phyloP scores from a whole-genome alignment of 1,140 invertebrate species.

The Lasaia peninsularis region DNA sequence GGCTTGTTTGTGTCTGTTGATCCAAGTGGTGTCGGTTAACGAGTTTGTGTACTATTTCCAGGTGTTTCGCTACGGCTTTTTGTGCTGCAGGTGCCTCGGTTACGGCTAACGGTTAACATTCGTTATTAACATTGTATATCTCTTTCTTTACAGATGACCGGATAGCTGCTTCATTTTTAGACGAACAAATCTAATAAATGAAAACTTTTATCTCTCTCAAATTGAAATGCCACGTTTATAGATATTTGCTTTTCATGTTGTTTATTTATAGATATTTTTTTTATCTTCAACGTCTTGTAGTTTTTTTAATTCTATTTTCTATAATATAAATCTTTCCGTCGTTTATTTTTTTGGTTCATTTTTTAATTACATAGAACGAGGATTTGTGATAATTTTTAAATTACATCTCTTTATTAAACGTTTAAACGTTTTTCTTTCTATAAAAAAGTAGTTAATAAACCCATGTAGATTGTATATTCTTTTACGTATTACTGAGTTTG shows the following conservation, averaged over 20 bases:
- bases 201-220: neutral
- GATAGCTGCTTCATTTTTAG: constrained; percentile 23
- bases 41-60: constrained; percentile 4
- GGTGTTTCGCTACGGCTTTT: constrained; percentile 42
- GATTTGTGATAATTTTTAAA: too few species aligned
- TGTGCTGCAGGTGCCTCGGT: constrained; percentile 54
- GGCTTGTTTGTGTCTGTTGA: constrained; percentile 21
- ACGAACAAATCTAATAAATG: neutral
- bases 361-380: too few species aligned
- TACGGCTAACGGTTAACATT: constrained; percentile 34
- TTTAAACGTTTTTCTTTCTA: too few species aligned
- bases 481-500: neutral
- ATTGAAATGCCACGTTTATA: neutral
- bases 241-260: too few species aligned
- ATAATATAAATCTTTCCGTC: too few species aligned
- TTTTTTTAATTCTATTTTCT: too few species aligned
- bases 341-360: too few species aligned
- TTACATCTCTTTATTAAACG: too few species aligned
- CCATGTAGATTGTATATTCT: too few species aligned
- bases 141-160: constrained; percentile 68
- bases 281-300: too few species aligned
- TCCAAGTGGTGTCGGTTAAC: constrained; percentile 43
- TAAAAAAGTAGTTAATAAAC: too few species aligned
- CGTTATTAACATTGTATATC: constrained; percentile 59
- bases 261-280: too few species aligned